These are phyloP conservation scores for Catostomus latipinnis DNA, from an alignment of 2,797 vertebrate genomes.

Conservation along the genomic window DNA sequence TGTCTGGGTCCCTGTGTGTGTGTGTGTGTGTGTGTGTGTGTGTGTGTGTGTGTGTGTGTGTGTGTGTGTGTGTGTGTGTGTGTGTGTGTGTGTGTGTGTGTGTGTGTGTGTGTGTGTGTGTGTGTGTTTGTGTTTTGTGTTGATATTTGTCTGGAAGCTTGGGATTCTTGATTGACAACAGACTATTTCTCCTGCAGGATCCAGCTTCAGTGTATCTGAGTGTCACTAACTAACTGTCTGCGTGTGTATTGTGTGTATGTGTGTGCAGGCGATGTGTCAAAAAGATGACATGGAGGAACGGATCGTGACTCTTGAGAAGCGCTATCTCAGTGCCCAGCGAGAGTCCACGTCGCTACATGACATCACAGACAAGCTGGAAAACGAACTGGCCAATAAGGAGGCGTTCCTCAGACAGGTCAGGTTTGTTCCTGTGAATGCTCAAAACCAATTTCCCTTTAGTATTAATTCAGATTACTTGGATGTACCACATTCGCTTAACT, in stretches of 20 bases:
- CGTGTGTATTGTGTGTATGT: neutral
- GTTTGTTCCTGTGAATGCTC: neutral
- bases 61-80: neutral
- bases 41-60: no score
- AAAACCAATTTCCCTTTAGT: neutral
- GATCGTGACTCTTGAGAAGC: conserved; percentile 96
- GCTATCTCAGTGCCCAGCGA: conserved; percentile 97
- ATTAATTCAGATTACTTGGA: conserved; percentile 1
- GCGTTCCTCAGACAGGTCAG: conserved; percentile 90
- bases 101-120: neutral
- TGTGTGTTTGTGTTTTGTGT: neutral
- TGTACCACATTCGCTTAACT: no score
- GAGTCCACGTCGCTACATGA: conserved; percentile 98
- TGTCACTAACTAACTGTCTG: neutral
- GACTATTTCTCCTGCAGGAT: conserved; percentile 9
- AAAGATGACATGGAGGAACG: conserved; percentile 99
- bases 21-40: no score
- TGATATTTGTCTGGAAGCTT: conserved; percentile 26
- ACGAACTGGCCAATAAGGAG: conserved; percentile 97
- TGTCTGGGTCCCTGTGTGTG: neutral
- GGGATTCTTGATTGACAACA: conserved; percentile 33
- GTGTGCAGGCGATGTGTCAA: conserved; percentile 90
- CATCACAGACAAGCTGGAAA: conserved; percentile 99
- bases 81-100: neutral
- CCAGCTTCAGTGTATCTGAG: conserved; percentile 2